Base-by-base conservation (phyloP, 2,113 vertebrate species). In the Platycercus adscitus region DNA sequence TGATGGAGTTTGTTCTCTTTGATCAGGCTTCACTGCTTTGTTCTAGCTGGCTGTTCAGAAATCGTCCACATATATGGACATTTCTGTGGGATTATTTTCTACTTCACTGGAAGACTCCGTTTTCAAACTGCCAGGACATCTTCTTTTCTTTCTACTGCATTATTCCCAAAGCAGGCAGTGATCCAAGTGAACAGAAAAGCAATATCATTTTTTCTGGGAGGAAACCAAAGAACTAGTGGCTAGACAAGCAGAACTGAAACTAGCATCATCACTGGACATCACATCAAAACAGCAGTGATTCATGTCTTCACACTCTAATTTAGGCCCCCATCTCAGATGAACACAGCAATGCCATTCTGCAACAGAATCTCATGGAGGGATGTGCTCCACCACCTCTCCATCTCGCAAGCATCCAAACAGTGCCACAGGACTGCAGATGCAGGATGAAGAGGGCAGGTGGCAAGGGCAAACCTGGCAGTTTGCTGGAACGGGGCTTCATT, bases 1-100 rank as follows among this genome's bases (percentile, higher is more conserved):
- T 60, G 35, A 83, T 78, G 90, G 72, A 83, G 79, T 61, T 70
- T 28, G 61, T 12, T 91, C 55, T 71, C 93, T 93, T 94, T 94
- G 85, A 94, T 93, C 95, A 92, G 68, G 39, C 58, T 63, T 87
- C 56, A 33, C 50, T 19, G 29, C 58, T 78, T 90, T 58, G 46
- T 73, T 88, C 28, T 60, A 79, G 61, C 56, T 77, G 76, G 25
- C 68, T 80, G 19, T 18, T 88, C 64, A 8, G 1, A 79, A 89
- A 21, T 8, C 64, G 78, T 77, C 66, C 68, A 56, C 75, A 75
- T 25, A 41, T 10, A 29, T 3, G 37, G 20, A 10, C 50, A 65
- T 71, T 73, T 50, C 71, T 88, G 64, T 39, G 68, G 69, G 35
- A 75, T 63, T 71, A 7, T 63, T 61, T 93, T 44, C 85, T 47